These are phyloP conservation scores for Baccha elongata DNA, from an alignment of 2,888 invertebrate genomes.

Conservation along the genomic window DNA sequence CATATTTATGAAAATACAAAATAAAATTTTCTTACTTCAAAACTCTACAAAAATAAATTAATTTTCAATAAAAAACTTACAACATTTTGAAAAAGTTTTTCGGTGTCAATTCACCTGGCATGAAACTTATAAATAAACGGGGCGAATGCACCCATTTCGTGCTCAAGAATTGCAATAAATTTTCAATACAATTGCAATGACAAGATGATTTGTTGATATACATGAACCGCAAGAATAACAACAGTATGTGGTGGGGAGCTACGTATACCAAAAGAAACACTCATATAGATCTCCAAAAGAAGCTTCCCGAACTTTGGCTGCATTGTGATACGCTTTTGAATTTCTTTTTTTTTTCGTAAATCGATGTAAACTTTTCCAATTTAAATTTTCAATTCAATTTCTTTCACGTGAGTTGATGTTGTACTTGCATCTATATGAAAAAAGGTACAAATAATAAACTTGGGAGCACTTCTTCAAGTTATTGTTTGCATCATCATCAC, in stretches of 20 bases:
- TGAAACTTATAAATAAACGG: conserved; percentile 63
- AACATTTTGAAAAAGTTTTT: conserved; percentile 46
- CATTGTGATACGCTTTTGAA: conserved; percentile 24
- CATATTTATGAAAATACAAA: not conserved
- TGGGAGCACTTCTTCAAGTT: conserved; percentile 31
- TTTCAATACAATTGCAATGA: conserved; percentile 69
- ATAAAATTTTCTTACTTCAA: conserved; percentile 11
- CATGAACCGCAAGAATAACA: conserved; percentile 25
- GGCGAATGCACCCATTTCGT: conserved; percentile 67
- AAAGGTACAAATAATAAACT: conserved; percentile 34
- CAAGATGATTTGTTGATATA: conserved; percentile 73
- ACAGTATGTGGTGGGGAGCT: not conserved
- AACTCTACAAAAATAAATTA: not conserved
- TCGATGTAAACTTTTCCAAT: conserved; percentile 72
- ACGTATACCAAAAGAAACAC: no score
- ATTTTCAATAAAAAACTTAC: conserved; percentile 46
- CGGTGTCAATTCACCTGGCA: conserved; percentile 60
- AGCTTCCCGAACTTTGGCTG: conserved; percentile 19
- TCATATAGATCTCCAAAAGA: not conserved
- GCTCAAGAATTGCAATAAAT: conserved; percentile 67
- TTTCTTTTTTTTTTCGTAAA: conserved; percentile 25
- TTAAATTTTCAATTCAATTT: conserved; percentile 73
- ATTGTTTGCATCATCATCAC: conserved; percentile 26
- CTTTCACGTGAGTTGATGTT: conserved; percentile 52
- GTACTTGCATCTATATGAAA: conserved; percentile 13